phyloP scores from a whole-genome alignment of 2,888 invertebrate genomes.

The Tenthredo livida region DNA sequence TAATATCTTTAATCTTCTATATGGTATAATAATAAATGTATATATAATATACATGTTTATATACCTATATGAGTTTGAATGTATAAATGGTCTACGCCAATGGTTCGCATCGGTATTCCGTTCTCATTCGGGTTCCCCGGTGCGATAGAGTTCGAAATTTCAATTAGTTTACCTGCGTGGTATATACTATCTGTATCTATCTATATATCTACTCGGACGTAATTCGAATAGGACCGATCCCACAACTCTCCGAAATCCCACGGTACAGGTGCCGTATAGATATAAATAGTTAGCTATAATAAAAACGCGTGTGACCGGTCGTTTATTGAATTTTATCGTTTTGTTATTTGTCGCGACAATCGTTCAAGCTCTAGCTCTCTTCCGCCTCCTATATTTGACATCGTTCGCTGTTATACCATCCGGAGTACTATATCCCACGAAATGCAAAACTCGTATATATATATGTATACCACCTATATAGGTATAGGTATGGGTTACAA shows the following conservation, averaged over 20 bases:
- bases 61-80: neutral
- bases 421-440: neutral
- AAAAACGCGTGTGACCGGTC: slow-evolving; percentile 36
- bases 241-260: slow-evolving; percentile 63
- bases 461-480: neutral
- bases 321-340: slow-evolving; percentile 41
- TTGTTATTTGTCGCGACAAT: slow-evolving; percentile 41
- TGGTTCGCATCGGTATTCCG: slow-evolving; percentile 48
- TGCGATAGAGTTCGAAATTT: slow-evolving; percentile 49
- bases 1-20: neutral
- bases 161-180: slow-evolving; percentile 39
- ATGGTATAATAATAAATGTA: neutral
- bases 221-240: slow-evolving; percentile 75
- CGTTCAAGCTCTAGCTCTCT: slow-evolving; percentile 19
- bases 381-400: neutral
- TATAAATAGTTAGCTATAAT: neutral
- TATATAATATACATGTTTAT: neutral
- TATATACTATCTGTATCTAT: neutral
- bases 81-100: slow-evolving; percentile 13
- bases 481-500: neutral
- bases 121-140: slow-evolving; percentile 46
- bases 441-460: neutral
- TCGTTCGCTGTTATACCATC: too few species aligned
- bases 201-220: slow-evolving; percentile 62
- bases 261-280: slow-evolving; percentile 19